Evolutionary conservation across 2,797 vertebrate species (phyloP), one percentile per base, ranked within the genome.

Genomic region (Denticeps clupeoides): DNA sequence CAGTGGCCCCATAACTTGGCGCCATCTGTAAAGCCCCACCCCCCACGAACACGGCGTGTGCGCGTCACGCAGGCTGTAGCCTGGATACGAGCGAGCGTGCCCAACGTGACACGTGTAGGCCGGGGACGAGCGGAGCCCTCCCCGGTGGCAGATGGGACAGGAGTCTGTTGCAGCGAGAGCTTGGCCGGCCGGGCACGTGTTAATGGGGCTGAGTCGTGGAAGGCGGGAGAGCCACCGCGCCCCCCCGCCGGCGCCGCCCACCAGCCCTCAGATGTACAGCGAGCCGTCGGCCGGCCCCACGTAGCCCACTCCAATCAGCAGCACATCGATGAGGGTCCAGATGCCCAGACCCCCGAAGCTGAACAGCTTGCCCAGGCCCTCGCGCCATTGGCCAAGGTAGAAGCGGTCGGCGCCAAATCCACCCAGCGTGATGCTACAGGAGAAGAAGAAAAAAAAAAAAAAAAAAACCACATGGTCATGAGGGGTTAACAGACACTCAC

Each of bases 311-410:
- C 88, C 91, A 11, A 99, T 97, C 3, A 99, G 79, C 1, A 98
- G 76, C 49, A 98, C 94, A 0, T 99, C 95, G 10, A 99, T 93
- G 60, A 86, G 48, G 0, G 94, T 99, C 95, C 95, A 99, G 67
- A 99, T 93, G 25, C 93, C 95, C 71, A 99, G 79, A 38, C 95
- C 95, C 9, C 95, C 95, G 16, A 98, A 98, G 71, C 95, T 99
- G 83, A 99, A 99, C 59, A 98, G 90, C 58, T 99, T 99, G 61
- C 95, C 95, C 4, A 99, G 85, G 51, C 94, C 95, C 45, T 97
- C 94, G 41, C 93, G 76, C 95, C 95, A 98, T 77, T 97, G 95
- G 60, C 95, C 95, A 73, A 99, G 74, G 67, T 98, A 99, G 81
- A 99, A 99, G 4, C 94, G 89, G 59, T 99, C 95, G 0, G 94